Evolutionary conservation across 1,140 invertebrate species (phyloP).

Genomic region (Anoplophora glabripennis): DNA sequence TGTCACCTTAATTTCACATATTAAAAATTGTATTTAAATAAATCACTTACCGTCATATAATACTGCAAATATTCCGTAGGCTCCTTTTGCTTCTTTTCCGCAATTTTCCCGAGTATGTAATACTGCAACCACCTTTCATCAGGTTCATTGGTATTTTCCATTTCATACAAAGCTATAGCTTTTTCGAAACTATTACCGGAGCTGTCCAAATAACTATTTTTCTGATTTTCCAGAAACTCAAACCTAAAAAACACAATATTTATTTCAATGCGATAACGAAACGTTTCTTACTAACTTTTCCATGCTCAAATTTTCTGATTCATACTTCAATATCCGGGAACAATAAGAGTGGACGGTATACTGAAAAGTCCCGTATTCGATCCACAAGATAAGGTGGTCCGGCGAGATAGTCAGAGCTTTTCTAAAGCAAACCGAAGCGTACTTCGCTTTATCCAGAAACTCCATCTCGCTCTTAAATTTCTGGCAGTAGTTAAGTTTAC

Average conservation of each 20-base stretch:
- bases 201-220: conserved; percentile 73
- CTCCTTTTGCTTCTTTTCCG: conserved; percentile 75
- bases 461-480: conserved; percentile 65
- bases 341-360: conserved; percentile 86
- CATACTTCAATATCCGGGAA: conserved; percentile 78
- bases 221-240: conserved; percentile 69
- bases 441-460: conserved; percentile 68
- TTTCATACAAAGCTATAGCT: conserved; percentile 61
- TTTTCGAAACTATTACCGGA: conserved; percentile 74
- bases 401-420: conserved; percentile 70
- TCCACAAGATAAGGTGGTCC: conserved; percentile 73
- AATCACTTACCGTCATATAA: conserved; percentile 63
- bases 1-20: not conserved
- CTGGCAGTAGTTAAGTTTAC: conserved; percentile 73
- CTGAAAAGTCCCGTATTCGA: conserved; percentile 83
- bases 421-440: conserved; percentile 74
- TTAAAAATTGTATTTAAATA: not conserved
- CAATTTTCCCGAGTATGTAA: conserved; percentile 91
- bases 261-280: not conserved
- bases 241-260: conserved; percentile 52
- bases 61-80: conserved; percentile 73
- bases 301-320: conserved; percentile 71
- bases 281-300: conserved; percentile 53
- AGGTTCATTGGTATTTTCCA: conserved; percentile 51
- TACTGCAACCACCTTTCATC: conserved; percentile 87